A percentile compares a stretch with the other conserved stretches of the same genome.
These are phyloP conservation scores for Fopius arisanus DNA, from an alignment of 1,140 invertebrate genomes.

Conservation along the genomic window DNA sequence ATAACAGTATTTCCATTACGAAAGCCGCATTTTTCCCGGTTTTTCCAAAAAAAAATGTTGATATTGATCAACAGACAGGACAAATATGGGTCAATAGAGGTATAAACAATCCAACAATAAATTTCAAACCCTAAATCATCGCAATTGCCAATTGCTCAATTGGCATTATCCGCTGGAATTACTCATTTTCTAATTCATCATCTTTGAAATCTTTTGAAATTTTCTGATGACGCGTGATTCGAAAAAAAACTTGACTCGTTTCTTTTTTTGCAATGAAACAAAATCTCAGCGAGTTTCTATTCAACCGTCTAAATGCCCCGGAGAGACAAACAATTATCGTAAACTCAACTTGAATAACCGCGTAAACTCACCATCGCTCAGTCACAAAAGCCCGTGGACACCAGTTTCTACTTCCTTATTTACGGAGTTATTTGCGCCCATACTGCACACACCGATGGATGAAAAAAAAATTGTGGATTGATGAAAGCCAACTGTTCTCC, in stretches of 20 bases:
- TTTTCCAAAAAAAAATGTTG: too few species aligned
- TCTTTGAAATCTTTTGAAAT: too few species aligned
- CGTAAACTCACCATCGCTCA: conserved; percentile 1
- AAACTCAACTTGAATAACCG: not conserved
- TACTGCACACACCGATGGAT: not conserved
- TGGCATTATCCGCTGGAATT: too few species aligned
- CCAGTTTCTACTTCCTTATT: not conserved
- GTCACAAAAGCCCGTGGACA: not conserved
- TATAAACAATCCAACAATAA: too few species aligned
- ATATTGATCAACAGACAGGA: too few species aligned
- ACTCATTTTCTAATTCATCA: too few species aligned
- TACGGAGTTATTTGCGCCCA: conserved; percentile 1
- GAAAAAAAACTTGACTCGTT: not conserved
- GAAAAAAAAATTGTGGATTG: not conserved
- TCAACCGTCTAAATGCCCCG: not conserved
- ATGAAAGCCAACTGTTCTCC: not conserved
- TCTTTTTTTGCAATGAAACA: not conserved
- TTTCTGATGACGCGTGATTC: not conserved
- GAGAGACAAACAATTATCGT: conserved; percentile 4
- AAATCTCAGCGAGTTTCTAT: not conserved
- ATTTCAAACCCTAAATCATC: too few species aligned
- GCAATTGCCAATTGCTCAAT: too few species aligned
- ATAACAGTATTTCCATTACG: not conserved
- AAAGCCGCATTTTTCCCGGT: too few species aligned
- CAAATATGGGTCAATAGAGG: too few species aligned